Evolutionary conservation across 92 coral and sea anemone species (phyloP).

Genomic region (Hydrozoanthus gracilis): DNA sequence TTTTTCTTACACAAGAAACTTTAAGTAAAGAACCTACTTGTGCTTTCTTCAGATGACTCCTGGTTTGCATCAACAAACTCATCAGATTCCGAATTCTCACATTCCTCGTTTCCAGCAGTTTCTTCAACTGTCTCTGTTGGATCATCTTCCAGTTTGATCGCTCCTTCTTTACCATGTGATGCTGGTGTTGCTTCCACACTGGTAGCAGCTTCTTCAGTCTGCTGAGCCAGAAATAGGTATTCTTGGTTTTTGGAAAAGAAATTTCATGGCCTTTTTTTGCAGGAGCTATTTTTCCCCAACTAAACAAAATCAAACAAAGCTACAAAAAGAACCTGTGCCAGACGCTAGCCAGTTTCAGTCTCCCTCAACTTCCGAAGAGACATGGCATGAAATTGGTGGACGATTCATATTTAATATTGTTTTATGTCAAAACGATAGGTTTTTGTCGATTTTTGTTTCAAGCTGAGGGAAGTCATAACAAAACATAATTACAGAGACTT

Average conservation of each 20-base stretch:
- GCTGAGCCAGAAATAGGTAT: not conserved
- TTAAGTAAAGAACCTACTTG: slow-evolving; percentile 5
- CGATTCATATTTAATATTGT: too few species aligned
- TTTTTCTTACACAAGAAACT: not conserved
- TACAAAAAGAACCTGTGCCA: too few species aligned
- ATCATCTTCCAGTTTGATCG: not conserved
- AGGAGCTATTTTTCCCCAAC: too few species aligned
- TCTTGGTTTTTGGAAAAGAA: not conserved
- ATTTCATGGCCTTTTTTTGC: not conserved
- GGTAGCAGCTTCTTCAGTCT: not conserved
- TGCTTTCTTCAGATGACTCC: slow-evolving; percentile 30
- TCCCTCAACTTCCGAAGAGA: too few species aligned
- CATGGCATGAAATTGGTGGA: too few species aligned
- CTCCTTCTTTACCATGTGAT: not conserved
- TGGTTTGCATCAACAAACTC: slow-evolving; percentile 43
- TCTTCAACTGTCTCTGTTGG: not conserved
- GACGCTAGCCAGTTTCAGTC: too few species aligned
- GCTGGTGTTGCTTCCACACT: not conserved
- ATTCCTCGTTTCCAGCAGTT: not conserved
- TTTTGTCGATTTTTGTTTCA: too few species aligned
- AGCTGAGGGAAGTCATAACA: too few species aligned
- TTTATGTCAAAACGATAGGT: too few species aligned
- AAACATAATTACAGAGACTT: too few species aligned
- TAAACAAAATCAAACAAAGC: too few species aligned
- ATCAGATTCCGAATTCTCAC: slow-evolving; percentile 17